Conservation (phyloP, 2,888 invertebrate genomes). For the Harpalus rubripes region DNA sequence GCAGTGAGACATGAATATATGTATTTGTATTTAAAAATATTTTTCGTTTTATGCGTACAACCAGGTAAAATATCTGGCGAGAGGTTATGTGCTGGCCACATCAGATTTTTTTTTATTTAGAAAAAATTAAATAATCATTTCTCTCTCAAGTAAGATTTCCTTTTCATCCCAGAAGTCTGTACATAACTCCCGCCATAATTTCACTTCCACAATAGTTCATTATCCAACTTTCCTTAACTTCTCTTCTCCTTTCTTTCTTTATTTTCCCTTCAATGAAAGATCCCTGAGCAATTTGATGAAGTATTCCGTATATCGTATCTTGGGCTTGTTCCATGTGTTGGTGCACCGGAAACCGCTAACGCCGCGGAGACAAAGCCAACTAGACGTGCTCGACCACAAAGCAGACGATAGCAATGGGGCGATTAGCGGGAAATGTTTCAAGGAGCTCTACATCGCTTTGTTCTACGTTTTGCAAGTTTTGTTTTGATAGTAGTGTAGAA, state of each 20-base stretch:
- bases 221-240: constrained; percentile 6
- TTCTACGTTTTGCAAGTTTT: background rate
- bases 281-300: constrained; percentile 15
- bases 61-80: too few relatives aligned
- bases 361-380: constrained; percentile 18
- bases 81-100: too few relatives aligned
- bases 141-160: too few relatives aligned
- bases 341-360: constrained; percentile 36
- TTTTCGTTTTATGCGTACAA: too few relatives aligned
- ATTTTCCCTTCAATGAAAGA: constrained; percentile 8
- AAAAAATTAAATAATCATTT: too few relatives aligned
- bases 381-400: constrained; percentile 16
- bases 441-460: constrained; percentile 8
- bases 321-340: background rate
- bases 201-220: background rate
- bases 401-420: constrained; percentile 22
- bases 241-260: background rate
- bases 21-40: too few relatives aligned
- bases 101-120: too few relatives aligned
- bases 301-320: constrained; percentile 1
- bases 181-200: background rate
- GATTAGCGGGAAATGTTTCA: constrained; percentile 48
- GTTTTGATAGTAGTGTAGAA: background rate
- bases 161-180: background rate
- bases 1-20: too few relatives aligned